Evolutionary conservation across 2,888 invertebrate genomes (phyloP), one percentile per base, ranked within the genome.

Genomic region (Pelosia muscerda): DNA sequence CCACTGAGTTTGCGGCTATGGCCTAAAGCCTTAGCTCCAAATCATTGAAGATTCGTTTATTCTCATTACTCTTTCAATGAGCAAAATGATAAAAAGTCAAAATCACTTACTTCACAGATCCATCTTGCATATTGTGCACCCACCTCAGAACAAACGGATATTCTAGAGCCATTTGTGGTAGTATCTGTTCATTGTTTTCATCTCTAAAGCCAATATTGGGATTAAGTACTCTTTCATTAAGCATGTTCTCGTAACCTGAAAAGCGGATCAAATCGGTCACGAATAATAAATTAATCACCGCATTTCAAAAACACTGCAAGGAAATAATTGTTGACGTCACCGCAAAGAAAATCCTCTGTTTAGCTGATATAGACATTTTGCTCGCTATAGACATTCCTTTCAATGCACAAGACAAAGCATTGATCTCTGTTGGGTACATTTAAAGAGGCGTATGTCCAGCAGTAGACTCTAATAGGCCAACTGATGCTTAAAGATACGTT

Each of bases 71-170:
- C n/a, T n/a, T n/a, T n/a, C n/a, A n/a, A n/a, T n/a, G n/a, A n/a
- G n/a, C n/a, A n/a, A n/a, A n/a, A n/a, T n/a, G n/a, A 2, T 54
- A 54, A 23, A 54, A 54, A 22, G 19, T 34, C 9, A 42, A 25
- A 22, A 66, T 31, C 13, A 78, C 86, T 81, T 72, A 89, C 90
- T 88, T 88, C 31, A 88, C 22, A 57, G 75, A 68, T 10, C 88
- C 88, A 62, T 87, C 84, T 69, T 89, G 88, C 28, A 87, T 75
- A 3, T 83, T 84, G 63, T 90, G 89, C 13, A 85, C 68, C 88
- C 88, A 90, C 69, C 89, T 74, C 10, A 85, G 65, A 10, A 82
- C 76, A 25, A 84, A 84, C 2, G 88, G 85, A 68, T 84, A 88
- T 64, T 90, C 90, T 10, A 88, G 58, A 15, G 88, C 84, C 26